Evolutionary conservation across 2,797 vertebrate genomes (phyloP), one percentile per base, ranked within the genome.

Genomic region (Ataeniobius toweri): DNA sequence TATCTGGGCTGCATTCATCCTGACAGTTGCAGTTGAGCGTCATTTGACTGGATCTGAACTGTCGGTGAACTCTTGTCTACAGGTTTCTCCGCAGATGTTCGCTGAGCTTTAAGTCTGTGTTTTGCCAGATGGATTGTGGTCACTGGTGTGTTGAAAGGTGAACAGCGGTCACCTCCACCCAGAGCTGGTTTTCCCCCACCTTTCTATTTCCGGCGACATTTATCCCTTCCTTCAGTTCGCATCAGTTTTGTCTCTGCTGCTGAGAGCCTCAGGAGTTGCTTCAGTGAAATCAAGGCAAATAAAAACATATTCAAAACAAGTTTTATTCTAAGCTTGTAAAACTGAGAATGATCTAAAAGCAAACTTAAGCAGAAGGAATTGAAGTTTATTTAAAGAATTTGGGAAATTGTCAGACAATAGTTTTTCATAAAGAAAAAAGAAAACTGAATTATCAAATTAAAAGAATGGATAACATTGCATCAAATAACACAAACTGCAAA

Each of bases 61-160:
- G 63, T 41, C 4, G 0, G 63, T 67, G 63, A 67, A 44, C 65
- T 46, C 65, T 24, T 51, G 50, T 51, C 14, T 16, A 4, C 50
- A 51, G 50, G 16, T 14, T n/a, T 28, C 22, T 68, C 39, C 14
- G 10, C 65, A 68, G 65, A 68, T 68, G 39, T 46, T 68, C 12
- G 0, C 24, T 24, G 63, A 41, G 63, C 24, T 41, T 41, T 44
- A 67, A 67, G 63, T 24, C 63, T 44, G 36, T 67, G 39, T 68
- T 74, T 73, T 44, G 36, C 36, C 41, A 44, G 39, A n/a, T 73
- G 39, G n/a, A 58, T 73, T 73, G 13, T 12, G 72, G 72, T 73
- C 36, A 58, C 41, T 31, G 39, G 26, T 20, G 72, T 59, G 39
- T 28, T 46, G 41, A 58, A 48, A 61, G 56, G 41, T 74, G 58